Conservation (phyloP, 2,113 vertebrate genomes). For the Eurypyga helias region DNA sequence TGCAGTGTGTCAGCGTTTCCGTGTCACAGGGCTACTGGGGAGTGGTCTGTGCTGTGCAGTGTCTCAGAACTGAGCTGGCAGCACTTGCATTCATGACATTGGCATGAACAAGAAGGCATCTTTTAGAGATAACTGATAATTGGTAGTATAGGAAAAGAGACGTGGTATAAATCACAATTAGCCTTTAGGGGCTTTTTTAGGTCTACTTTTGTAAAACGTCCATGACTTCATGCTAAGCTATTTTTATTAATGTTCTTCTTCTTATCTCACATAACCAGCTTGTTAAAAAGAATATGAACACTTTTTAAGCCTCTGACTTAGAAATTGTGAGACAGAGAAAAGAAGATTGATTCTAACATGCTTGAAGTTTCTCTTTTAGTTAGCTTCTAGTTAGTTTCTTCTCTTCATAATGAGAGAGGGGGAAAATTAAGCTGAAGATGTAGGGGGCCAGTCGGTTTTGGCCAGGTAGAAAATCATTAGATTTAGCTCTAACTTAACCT, state of each 20-base stretch:
- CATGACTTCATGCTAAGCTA: conserved; percentile 27
- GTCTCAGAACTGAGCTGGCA: not conserved
- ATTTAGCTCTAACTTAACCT: not conserved
- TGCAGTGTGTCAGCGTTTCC: not conserved
- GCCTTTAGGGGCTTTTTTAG: not conserved
- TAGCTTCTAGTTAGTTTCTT: too few relatives aligned
- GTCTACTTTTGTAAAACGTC: conserved; percentile 12
- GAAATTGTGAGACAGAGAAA: conserved; percentile 44
- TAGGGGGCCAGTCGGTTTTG: not conserved
- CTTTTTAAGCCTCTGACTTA: conserved; percentile 51
- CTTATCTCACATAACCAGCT: conserved; percentile 66
- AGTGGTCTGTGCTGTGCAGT: not conserved
- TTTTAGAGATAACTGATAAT: not conserved
- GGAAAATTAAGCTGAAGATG: not conserved
- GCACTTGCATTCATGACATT: not conserved
- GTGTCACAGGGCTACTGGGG: not conserved
- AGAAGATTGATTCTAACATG: conserved; percentile 53
- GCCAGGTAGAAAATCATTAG: not conserved
- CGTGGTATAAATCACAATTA: not conserved
- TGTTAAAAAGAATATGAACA: conserved; percentile 43
- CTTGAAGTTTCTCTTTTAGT: conserved; percentile 32
- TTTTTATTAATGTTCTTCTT: conserved; percentile 46
- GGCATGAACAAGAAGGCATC: not conserved
- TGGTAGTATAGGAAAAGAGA: not conserved
- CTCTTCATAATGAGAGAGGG: not conserved